phyloP scores from a whole-genome alignment of 2,113 vertebrate species.

The Elgaria multicarinata region DNA sequence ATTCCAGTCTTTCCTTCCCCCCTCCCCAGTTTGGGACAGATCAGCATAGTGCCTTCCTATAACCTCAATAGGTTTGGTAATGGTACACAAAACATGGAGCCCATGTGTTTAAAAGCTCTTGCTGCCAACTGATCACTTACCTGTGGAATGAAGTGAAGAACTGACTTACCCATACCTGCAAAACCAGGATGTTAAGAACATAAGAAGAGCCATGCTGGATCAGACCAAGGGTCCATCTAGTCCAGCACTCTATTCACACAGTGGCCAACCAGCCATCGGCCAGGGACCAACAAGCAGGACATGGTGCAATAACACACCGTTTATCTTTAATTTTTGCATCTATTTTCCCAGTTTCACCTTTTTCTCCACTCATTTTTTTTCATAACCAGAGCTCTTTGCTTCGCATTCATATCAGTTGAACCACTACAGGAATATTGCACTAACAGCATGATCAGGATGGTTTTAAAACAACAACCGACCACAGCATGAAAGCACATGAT shows the following conservation, averaged over 20 bases:
- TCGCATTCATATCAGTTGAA: neutral
- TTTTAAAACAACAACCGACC: neutral
- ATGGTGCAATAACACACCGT: too few relatives aligned
- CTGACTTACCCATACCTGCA: neutral
- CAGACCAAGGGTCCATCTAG: too few relatives aligned
- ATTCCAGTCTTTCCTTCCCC: too few relatives aligned
- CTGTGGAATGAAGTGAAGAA: neutral
- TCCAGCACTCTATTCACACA: too few relatives aligned
- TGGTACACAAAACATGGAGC: neutral
- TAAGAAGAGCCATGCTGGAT: too few relatives aligned
- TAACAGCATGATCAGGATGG: neutral
- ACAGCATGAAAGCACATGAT: neutral
- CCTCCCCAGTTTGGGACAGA: too few relatives aligned
- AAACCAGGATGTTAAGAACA: too few relatives aligned
- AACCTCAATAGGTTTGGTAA: neutral
- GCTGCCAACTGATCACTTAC: accelerated
- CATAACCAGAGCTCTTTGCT: neutral
- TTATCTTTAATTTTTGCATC: neutral
- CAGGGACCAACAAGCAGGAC: too few relatives aligned
- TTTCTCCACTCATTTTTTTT: neutral
- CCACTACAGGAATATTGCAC: neutral
- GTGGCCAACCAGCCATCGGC: too few relatives aligned
- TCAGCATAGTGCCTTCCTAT: too few relatives aligned
- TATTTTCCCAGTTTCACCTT: neutral
- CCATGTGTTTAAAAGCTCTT: neutral